Conservation (phyloP, 1,140 invertebrate species). For the Pseudomyrmex dendroicus region DNA sequence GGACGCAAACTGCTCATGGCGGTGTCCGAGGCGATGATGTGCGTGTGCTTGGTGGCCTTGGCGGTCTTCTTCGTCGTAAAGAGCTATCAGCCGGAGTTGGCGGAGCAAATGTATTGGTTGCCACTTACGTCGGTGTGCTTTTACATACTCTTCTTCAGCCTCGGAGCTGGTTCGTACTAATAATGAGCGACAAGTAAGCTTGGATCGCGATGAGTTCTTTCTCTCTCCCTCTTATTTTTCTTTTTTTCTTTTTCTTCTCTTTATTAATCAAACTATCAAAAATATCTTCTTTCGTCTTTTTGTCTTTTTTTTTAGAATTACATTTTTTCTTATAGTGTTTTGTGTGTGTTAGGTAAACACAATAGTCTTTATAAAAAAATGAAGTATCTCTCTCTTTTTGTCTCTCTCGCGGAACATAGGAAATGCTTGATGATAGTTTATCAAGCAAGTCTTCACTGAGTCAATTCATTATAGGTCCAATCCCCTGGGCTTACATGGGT, state of each 20-base stretch:
- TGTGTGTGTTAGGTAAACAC: background rate
- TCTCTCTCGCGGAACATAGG: no score
- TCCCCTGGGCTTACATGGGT: constrained; percentile 89
- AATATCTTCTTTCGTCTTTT: background rate
- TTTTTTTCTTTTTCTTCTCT: background rate
- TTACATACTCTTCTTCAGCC: constrained; percentile 86
- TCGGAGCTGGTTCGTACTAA: constrained; percentile 83
- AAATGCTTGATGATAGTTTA: background rate
- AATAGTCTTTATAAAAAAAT: background rate
- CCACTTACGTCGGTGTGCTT: constrained; percentile 85
- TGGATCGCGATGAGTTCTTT: background rate
- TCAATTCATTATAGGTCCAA: constrained; percentile 84
- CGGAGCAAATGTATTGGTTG: constrained; percentile 82
- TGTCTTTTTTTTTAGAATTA: background rate
- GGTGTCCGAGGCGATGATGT: constrained; percentile 88
- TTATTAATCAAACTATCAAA: constrained; percentile 14
- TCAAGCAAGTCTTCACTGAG: background rate
- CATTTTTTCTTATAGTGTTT: background rate
- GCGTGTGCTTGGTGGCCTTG: constrained; percentile 87
- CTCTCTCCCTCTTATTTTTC: no score
- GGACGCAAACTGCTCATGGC: constrained; percentile 90
- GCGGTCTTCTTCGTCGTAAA: constrained; percentile 88
- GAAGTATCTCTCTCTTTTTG: background rate
- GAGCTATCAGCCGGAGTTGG: constrained; percentile 45
- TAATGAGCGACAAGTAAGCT: background rate